Evolutionary conservation across 2,113 vertebrate genomes (phyloP).

Genomic region (Butorides virescens): DNA sequence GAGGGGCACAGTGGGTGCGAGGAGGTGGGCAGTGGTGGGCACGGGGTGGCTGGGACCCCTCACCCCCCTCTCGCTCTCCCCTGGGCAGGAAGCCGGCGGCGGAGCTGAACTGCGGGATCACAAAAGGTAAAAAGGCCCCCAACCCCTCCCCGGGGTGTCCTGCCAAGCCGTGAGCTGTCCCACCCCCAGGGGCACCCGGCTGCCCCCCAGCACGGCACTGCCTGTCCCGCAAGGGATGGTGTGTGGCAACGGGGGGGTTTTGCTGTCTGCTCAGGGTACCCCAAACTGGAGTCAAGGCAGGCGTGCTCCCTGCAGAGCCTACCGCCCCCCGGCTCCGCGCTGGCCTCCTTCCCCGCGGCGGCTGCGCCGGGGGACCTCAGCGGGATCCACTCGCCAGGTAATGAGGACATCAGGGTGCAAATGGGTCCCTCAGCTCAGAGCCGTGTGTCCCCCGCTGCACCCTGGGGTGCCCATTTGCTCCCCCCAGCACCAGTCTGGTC

Average conservation of each 20-base stretch:
- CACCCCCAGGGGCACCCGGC: rapidly evolving
- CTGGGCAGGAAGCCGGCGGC: constrained; percentile 16
- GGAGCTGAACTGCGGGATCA: neutral
- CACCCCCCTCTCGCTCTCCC: neutral
- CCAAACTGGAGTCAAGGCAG: neutral
- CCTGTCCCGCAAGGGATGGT: neutral
- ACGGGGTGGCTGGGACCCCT: neutral
- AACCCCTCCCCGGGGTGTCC: neutral
- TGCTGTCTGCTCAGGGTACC: constrained; percentile 14
- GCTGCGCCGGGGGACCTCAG: constrained; percentile 64
- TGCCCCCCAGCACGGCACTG: neutral
- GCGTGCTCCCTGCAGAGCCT: constrained; percentile 49
- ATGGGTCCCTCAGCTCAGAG: neutral
- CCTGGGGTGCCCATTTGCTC: too few relatives aligned
- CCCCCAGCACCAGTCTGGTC: neutral
- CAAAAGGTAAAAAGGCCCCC: constrained; percentile 35
- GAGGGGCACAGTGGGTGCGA: rapidly evolving
- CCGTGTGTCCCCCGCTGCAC: rapidly evolving
- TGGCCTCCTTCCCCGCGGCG: constrained; percentile 73
- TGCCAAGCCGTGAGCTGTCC: neutral
- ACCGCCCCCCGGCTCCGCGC: constrained; percentile 44
- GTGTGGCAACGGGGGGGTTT: rapidly evolving
- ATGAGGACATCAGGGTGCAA: neutral
- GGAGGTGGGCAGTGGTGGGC: neutral
- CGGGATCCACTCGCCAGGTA: constrained; percentile 76